Evolutionary conservation across 2,888 invertebrate species (phyloP).

Genomic region (Mactromeris polynyma): DNA sequence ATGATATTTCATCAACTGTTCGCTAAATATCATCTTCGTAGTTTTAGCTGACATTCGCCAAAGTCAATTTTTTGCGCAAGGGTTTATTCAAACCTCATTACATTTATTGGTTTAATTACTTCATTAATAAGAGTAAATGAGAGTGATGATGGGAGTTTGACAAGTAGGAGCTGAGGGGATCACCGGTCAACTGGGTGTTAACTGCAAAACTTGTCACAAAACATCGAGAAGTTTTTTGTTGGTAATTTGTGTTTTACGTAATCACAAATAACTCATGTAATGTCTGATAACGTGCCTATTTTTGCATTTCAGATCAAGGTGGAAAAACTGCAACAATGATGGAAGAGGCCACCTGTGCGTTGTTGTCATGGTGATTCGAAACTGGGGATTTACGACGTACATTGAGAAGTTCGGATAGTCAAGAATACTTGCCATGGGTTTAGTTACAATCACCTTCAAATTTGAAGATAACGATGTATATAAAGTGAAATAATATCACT

Average conservation of each 20-base stretch:
- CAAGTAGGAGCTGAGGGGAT: background rate
- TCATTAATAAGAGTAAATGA: background rate
- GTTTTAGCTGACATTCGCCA: background rate
- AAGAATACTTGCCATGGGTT: conserved; percentile 13
- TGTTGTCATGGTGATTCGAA: background rate
- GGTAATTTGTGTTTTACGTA: background rate
- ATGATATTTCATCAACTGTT: background rate
- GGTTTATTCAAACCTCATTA: conserved; percentile 9
- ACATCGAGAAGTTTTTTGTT: background rate
- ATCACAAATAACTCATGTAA: conserved; percentile 4
- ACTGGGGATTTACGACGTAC: background rate
- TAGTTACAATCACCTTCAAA: conserved; percentile 7
- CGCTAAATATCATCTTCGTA: background rate
- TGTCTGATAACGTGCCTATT: background rate
- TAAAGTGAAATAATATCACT: conserved; percentile 12
- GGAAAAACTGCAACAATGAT: background rate
- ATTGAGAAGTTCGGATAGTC: background rate
- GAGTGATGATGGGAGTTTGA: background rate
- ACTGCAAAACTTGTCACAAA: conserved; percentile 5
- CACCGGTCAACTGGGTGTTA: conserved; percentile 6
- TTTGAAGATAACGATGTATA: conserved; percentile 15
- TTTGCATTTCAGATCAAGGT: background rate
- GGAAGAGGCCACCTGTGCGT: conserved; percentile 18
- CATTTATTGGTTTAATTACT: background rate
- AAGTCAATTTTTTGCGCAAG: background rate